Conservation (phyloP, 1,140 invertebrate genomes). For the Drosophila subpulchrella region DNA sequence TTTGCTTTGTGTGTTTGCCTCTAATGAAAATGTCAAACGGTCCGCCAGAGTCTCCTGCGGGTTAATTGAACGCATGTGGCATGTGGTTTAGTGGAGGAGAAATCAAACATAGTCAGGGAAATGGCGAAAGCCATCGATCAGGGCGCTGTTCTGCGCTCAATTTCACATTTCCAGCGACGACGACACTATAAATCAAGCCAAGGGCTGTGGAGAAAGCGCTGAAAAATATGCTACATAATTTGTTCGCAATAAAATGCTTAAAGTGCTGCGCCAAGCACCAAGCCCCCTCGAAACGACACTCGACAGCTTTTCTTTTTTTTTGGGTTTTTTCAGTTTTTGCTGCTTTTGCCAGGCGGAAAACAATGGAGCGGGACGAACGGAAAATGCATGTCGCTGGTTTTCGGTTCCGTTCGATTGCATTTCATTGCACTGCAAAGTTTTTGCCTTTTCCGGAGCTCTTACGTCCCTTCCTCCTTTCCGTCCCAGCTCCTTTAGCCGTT, state of each 20-base stretch:
- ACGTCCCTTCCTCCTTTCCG: conserved; percentile 4
- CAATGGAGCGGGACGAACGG: neutral
- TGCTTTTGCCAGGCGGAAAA: conserved; percentile 25
- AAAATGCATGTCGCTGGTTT: conserved; percentile 34
- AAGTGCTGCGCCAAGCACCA: conserved; percentile 70
- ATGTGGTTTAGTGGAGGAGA: conserved; percentile 27
- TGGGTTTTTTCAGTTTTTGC: neutral
- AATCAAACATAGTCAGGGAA: neutral
- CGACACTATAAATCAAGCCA: conserved; percentile 60
- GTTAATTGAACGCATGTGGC: conserved; percentile 68
- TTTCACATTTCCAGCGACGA: conserved; percentile 58
- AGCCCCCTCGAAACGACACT: conserved; percentile 27
- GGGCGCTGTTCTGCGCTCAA: conserved; percentile 54
- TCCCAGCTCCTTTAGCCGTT: conserved; percentile 26
- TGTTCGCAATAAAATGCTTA: conserved; percentile 75
- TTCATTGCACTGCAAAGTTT: conserved; percentile 60
- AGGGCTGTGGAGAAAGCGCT: conserved; percentile 17
- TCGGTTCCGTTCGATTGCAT: conserved; percentile 74
- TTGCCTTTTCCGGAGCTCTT: conserved; percentile 48
- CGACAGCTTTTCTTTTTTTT: conserved; percentile 12
- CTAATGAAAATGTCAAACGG: conserved; percentile 73
- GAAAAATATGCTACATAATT: conserved; percentile 79
- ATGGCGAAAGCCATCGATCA: conserved; percentile 51
- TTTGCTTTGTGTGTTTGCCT: conserved; percentile 12
- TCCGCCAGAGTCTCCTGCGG: conserved; percentile 12